Evolutionary conservation across 2,113 vertebrate genomes (phyloP).

Genomic region (Cavia porcellus): DNA sequence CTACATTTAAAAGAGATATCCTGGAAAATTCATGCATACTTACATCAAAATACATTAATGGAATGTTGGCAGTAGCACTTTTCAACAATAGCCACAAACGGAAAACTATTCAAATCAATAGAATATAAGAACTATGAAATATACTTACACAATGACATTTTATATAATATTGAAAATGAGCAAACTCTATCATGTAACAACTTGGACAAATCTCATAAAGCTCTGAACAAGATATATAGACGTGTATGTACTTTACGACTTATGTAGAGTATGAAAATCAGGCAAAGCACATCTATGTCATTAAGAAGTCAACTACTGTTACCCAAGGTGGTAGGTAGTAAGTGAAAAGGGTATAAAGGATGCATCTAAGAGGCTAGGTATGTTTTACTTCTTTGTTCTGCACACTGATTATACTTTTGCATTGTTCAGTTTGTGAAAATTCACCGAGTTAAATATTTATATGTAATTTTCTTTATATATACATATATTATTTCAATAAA

Average conservation of each 20-base stretch:
- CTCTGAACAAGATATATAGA: slow-evolving; percentile 13
- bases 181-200: not conserved
- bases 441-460: not conserved
- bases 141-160: not conserved
- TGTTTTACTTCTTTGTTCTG: not conserved
- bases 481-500: not conserved
- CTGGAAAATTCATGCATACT: not conserved
- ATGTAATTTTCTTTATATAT: not conserved
- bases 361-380: not conserved
- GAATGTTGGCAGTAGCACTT: not conserved
- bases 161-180: slow-evolving; percentile 42
- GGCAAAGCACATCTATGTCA: not conserved
- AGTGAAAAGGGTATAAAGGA: not conserved
- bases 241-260: not conserved
- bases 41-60: not conserved
- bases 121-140: not conserved
- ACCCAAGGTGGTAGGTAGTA: not conserved
- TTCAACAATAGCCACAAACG: not conserved
- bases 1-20: not conserved
- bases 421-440: slow-evolving; percentile 29
- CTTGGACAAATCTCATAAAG: slow-evolving; percentile 1
- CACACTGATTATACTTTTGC: not conserved
- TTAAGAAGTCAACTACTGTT: not conserved
- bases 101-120: not conserved
- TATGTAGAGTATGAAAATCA: not conserved